Conservation (phyloP, 2,888 invertebrate genomes). For the Pyrrhia umbra region DNA sequence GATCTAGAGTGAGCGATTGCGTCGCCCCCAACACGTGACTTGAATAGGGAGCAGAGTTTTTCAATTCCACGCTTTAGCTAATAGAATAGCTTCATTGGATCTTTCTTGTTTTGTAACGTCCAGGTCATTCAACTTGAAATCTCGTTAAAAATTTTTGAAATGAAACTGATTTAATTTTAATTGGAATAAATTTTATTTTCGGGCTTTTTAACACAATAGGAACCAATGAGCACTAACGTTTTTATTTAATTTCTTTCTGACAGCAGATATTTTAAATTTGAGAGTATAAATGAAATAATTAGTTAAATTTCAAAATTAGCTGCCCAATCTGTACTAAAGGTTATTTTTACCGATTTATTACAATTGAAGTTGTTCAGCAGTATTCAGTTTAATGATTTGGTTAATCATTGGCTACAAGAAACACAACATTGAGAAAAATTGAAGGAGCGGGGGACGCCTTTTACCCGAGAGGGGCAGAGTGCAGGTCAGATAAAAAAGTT, state of each 20-base stretch:
- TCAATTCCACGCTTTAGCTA: conserved; percentile 42
- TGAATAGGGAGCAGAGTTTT: conserved; percentile 33
- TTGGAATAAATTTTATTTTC: neutral
- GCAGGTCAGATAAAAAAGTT: too few species aligned
- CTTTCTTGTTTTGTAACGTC: conserved; percentile 24
- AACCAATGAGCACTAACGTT: too few species aligned
- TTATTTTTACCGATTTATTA: neutral
- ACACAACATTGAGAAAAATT: too few species aligned
- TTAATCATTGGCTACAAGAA: neutral
- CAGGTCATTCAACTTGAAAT: conserved; percentile 18
- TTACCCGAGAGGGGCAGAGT: too few species aligned
- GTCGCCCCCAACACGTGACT: conserved; percentile 41
- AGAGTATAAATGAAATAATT: neutral
- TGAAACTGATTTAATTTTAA: neutral
- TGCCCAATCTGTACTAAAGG: neutral
- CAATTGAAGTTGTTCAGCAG: neutral
- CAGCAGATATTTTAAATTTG: neutral
- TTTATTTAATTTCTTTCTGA: neutral
- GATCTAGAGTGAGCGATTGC: conserved; percentile 45
- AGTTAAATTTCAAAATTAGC: neutral
- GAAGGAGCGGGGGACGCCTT: too few species aligned
- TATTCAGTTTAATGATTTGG: neutral
- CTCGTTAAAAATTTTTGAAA: neutral
- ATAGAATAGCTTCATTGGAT: conserved; percentile 39
- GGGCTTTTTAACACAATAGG: neutral